A percentile compares a stretch with the other conserved stretches of the same genome.
Evolutionary conservation across 2,113 vertebrate genomes (phyloP).

Genomic region (Mustela lutreola): DNA sequence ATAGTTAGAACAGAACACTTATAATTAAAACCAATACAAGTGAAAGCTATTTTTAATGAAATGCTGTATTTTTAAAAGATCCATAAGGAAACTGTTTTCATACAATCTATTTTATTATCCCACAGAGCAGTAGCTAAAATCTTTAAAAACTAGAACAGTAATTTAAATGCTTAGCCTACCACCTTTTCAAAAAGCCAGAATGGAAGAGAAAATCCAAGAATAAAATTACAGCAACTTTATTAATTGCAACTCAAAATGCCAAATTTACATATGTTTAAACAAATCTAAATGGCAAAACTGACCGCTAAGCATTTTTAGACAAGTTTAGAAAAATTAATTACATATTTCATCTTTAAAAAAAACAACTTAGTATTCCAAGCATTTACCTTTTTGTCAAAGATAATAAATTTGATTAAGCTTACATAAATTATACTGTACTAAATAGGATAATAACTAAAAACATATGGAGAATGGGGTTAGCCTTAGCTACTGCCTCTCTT

Average conservation of each 20-base stretch:
- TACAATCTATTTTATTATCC: constrained; percentile 81
- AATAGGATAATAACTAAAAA: constrained; percentile 85
- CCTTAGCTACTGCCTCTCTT: constrained; percentile 69
- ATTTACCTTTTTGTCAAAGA: constrained; percentile 87
- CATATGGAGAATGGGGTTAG: constrained; percentile 79
- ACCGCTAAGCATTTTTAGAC: constrained; percentile 87
- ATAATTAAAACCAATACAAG: constrained; percentile 41
- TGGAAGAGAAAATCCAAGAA: constrained; percentile 82
- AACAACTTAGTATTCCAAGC: constrained; percentile 86
- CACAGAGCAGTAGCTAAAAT: constrained; percentile 81
- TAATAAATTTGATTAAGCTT: constrained; percentile 89
- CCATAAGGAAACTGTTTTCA: constrained; percentile 84
- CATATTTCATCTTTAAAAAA: constrained; percentile 81
- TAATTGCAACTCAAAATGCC: constrained; percentile 87
- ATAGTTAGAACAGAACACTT: constrained; percentile 66
- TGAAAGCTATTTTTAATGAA: constrained; percentile 78
- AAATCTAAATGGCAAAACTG: constrained; percentile 86
- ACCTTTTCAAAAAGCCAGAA: constrained; percentile 76
- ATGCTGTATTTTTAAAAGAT: constrained; percentile 77
- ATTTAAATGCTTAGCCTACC: constrained; percentile 82
- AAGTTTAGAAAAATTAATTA: constrained; percentile 86
- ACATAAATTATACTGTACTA: constrained; percentile 86
- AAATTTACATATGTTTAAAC: constrained; percentile 88
- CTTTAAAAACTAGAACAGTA: constrained; percentile 84
- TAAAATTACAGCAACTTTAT: constrained; percentile 85